Evolutionary conservation across 2,113 vertebrate species (phyloP), one percentile per base, ranked within the genome.

Genomic region (Pelvicachromis taeniatus): DNA sequence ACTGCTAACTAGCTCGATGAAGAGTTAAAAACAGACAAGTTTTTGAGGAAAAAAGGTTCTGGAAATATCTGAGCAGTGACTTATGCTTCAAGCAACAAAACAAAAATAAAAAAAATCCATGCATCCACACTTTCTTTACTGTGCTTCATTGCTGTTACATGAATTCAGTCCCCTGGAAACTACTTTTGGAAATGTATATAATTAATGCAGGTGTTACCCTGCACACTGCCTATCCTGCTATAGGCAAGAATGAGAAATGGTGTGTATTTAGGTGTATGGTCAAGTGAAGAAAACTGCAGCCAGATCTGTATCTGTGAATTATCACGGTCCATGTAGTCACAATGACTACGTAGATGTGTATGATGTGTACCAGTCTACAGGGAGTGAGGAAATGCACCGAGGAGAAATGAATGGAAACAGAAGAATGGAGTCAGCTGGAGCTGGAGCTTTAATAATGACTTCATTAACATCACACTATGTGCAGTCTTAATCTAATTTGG

Each of bases 381-480:
- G 61, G 7, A 40, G 14, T 1, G 2, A 29, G 1, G 65, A 45
- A 10, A 70, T 45, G n/a, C 13, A 17, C 38, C 16, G 5, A 59
- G 84, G 42, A 42, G 80, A 70, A 45, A 70, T 26, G 45, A 81
- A 81, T 68, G 31, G 61, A 65, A 56, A 38, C 82, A 85, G 79
- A 78, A 4, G 73, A 84, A 68, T 63, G 48, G 23, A 68, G n/a
- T 42, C 38, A 31, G 45, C 68, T 65, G 54, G 70, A 13, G 54
- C 14, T 61, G 45, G 3, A 16, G 45, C 59, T 0, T 75, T 82
- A 59, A 82, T 81, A 91, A 89, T 87, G 58, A 77, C 63, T 78
- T 87, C 45, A 83, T 91, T 87, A 89, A 80, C 45, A 42, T 89
- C 82, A 81, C 85, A 38, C 82, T 85, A 56, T 75, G 73, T 38